These are phyloP conservation scores for Umimayanthus kanabou DNA, from an alignment of 92 coral and sea anemone species.

Conservation along the genomic window DNA sequence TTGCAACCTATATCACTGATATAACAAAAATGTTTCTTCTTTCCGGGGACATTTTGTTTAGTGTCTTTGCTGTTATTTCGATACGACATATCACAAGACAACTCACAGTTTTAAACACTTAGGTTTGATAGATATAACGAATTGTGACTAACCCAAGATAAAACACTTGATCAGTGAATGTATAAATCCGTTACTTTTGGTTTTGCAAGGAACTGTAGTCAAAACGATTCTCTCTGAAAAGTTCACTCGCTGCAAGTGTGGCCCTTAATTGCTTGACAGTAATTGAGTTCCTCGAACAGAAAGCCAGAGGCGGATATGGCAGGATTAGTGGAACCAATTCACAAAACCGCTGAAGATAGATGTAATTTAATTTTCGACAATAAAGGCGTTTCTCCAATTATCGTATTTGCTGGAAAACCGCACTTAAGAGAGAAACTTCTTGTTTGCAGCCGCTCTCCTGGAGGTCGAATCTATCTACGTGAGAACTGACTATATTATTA, in stretches of 20 bases:
- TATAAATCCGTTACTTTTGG: background rate
- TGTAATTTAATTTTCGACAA: conserved; percentile 25
- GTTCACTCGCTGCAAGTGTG: conserved; percentile 16
- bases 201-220: background rate
- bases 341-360: conserved; percentile 34
- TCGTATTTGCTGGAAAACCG: conserved; percentile 31
- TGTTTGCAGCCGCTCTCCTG: conserved; percentile 15
- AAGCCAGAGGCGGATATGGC: conserved; percentile 36
- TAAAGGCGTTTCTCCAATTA: conserved; percentile 42
- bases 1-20: background rate
- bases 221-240: background rate
- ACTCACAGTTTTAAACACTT: background rate
- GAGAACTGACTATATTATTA: background rate
- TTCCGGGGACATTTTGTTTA: conserved; percentile 2
- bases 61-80: background rate
- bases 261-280: conserved; percentile 23
- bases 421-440: conserved; percentile 21
- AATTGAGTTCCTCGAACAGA: conserved; percentile 38
- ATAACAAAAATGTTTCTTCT: background rate
- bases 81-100: background rate
- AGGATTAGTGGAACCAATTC: conserved; percentile 31
- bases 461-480: conserved; percentile 10
- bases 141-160: background rate
- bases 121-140: background rate
- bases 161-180: background rate